Base-by-base conservation (phyloP, 2,113 vertebrate species). In the Isichthys henryi region DNA sequence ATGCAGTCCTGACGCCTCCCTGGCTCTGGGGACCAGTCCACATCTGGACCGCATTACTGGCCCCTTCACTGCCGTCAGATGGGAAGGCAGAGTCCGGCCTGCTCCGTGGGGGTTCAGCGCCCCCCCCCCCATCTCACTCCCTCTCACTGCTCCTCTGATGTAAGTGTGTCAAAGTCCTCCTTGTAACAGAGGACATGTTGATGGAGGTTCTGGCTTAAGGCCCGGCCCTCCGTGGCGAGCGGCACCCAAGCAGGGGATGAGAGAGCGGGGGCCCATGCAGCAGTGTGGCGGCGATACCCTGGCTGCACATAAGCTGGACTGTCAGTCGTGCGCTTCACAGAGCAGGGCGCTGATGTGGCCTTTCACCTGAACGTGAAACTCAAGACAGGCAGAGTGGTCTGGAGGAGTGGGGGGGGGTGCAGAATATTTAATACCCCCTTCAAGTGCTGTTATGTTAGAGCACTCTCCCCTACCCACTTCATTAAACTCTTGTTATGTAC, bases 31-130 rank as follows among this genome's bases (percentile, higher is more conserved):
- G 92, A 94, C 94, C 93, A n/a, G 88, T 92, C 88, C 94, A 94
- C 95, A 96, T 96, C 95, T 96, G 95, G 95, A 95, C 92, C 91
- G 92, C 93, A 95, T 96, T 95, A 96, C 92, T 88, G 91, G 89
- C 77, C 90, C 88, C 89, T 31, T 80, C 49, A 23, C n/a, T 15
- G 52, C 92, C 91, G 93, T 93, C 93, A 91, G 62, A 56, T 91
- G 88, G 91, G 90, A 91, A 58, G n/a, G 87, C 92, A 89, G 90
- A 90, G 86, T 93, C 91, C 87, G 86, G 83, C 31, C 9, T 1
- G 27, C 46, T 17, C 62, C 17, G 49, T 74, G 31, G 66, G 83
- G 43, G 13, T 77, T 23, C 92, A 91, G 82, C 88, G 45, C 39
- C 56, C 17, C 58, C 39, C 48, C 39, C 56, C 56, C 27, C 35